Conservation (phyloP, 2,113 vertebrate species). For the Connochaetes taurinus region DNA sequence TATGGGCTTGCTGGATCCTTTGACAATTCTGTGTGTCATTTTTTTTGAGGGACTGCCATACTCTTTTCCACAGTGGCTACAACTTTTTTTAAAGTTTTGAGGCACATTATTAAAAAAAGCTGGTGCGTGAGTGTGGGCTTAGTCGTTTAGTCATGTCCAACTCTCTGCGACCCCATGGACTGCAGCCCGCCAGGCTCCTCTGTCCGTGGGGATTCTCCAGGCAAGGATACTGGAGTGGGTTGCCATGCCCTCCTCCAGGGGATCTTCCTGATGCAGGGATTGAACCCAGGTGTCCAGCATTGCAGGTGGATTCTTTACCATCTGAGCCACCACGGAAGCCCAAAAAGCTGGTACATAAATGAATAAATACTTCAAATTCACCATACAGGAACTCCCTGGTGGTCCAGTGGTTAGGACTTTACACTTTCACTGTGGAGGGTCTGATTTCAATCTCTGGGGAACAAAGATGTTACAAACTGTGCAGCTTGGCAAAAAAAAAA, state of each 20-base stretch:
- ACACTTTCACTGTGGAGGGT: background rate
- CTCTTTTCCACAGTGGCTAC: background rate
- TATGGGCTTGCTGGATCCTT: too few relatives aligned
- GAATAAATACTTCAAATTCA: background rate
- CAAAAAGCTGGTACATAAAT: slow-evolving; percentile 8
- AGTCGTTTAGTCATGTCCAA: fast-evolving
- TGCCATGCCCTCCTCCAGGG: background rate
- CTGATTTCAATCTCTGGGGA: background rate
- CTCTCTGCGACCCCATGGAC: background rate
- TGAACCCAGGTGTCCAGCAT: background rate
- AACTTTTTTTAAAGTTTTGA: background rate
- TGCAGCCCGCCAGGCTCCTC: background rate
- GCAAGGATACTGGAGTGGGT: background rate
- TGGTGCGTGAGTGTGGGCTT: background rate
- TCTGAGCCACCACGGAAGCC: background rate
- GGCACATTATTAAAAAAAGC: slow-evolving; percentile 37
- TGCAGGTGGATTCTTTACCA: background rate
- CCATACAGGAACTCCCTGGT: background rate
- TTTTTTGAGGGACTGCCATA: background rate
- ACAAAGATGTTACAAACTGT: background rate
- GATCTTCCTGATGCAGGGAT: background rate
- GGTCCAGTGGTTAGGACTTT: background rate
- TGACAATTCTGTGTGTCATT: background rate
- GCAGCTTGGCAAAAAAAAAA: background rate
- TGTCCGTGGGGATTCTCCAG: background rate